Base-by-base conservation (phyloP, 2,113 vertebrate genomes). In the Camelus bactrianus region DNA sequence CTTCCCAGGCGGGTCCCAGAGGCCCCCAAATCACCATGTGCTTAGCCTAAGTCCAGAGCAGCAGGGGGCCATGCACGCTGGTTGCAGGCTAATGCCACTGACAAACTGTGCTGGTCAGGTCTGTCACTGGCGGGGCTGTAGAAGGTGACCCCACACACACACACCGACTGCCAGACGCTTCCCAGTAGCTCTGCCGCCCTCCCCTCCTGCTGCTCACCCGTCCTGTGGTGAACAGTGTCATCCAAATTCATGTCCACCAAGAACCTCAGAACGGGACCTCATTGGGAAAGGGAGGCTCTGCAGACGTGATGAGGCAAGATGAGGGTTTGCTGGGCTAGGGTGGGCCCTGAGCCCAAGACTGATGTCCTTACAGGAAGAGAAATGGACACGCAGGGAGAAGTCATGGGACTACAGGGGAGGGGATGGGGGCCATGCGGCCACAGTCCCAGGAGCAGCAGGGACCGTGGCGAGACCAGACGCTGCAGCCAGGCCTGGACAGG, bases 321-420 rank as follows among this genome's bases (percentile, higher is more conserved):
- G 54, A 89, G 32, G 32, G 8, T 60, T 13, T 6, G 22, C 14
- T 50, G 13, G 35, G 70, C 15, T 5, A 11, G 64, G 4, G 19
- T 60, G 38, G 30, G 54, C 14, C 70, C 62, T 38, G 10, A 15
- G 15, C 3, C 24, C 87, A n/a, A 2, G 58, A 24, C 48, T 19
- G 69, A 6, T 3, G 15, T 64, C 69, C 81, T 91, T 17, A 28
- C 6, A 20, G 26, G 87, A 54, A 58, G 13, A 54, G 13, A 20
- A 42, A 48, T 1, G 50, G 46, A 54, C 14, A 6, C 60, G 0
- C 32, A 17, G 60, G 52, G 30, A 52, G 77, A 69, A 42, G 38
- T 30, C 67, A 2, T 1, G 1, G 13, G 13, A 24, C n/a, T 4
- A 5, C 5, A 8, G 9, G 67, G 22, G 7, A 4, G 0, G 22